Base-by-base conservation (phyloP, 2,113 vertebrate genomes). In the Sebastes fasciatus region DNA sequence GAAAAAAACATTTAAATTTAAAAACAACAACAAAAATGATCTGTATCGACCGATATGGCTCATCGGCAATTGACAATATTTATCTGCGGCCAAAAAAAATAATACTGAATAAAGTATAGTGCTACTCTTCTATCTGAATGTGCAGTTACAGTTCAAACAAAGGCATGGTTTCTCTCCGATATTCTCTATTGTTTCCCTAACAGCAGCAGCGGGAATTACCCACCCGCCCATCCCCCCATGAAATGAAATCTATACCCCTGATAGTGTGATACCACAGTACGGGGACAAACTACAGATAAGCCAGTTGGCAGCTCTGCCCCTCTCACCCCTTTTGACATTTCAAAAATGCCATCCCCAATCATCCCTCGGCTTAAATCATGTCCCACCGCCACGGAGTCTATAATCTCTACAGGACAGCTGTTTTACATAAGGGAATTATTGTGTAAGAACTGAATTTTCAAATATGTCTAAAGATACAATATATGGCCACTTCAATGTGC, bases 301-400 rank as follows among this genome's bases (percentile, higher is more conserved):
- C 45, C 81, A 82, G 79, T 72, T 86, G 69, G 79, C 74, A 85
- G 74, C 55, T 85, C 49, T 86, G 83, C 74, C 73, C 74, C 85
- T 83, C 73, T 82, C 79, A 89, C 55, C 74, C 74, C 63, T 88
- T 77, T 67, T 89, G 87, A 88, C 90, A 93, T 89, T 92, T 93
- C 19, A 78, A 66, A 89, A 91, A 91, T 86, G 89, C 63, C 86
- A 88, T 63, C 60, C 46, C 67, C 73, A 79, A 64, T 84, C 87
- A 83, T 88, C 70, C 63, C 62, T 78, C 23, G 71, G 78, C 62
- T 85, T 88, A 90, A 84, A 83, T 75, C 67, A 67, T 66, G 75
- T 83, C 74, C 72, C 43, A 78, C 61, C 8, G n/a, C 62, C 73
- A 80, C 43, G 70, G 73, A 69, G 58, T 71, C 55, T 43, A 58